These are phyloP conservation scores for Anadara kagoshimensis DNA, from an alignment of 1,140 invertebrate genomes.

Conservation along the genomic window DNA sequence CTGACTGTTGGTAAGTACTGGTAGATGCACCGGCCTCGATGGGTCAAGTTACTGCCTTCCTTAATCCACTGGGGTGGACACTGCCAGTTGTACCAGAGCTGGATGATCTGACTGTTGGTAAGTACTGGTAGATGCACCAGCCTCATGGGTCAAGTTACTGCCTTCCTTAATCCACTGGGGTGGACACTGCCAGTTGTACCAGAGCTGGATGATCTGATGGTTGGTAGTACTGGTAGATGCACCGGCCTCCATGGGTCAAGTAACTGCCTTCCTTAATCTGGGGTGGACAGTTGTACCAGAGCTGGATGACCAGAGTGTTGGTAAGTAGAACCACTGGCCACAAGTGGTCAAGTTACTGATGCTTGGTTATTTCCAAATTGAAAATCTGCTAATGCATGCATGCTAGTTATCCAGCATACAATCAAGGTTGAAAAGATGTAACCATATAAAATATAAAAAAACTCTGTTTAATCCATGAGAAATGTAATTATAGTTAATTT, in stretches of 20 bases:
- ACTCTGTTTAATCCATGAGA: background rate
- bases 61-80: slow-evolving; percentile 81
- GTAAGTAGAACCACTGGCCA: slow-evolving; percentile 63
- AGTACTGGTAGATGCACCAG: too few species aligned
- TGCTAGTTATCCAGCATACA: too few species aligned
- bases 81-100: slow-evolving; percentile 85
- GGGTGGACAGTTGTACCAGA: slow-evolving; percentile 87
- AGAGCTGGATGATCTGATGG: too few species aligned
- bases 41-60: slow-evolving; percentile 84
- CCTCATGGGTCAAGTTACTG: too few species aligned
- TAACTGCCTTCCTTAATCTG: slow-evolving; percentile 81
- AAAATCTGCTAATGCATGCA: too few species aligned
- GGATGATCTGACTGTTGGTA: slow-evolving; percentile 86
- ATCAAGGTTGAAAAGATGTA: background rate
- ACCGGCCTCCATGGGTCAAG: slow-evolving; percentile 87
- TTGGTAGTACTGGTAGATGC: slow-evolving; percentile 80
- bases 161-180: slow-evolving; percentile 77
- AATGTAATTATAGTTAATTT: background rate
- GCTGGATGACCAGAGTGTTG: slow-evolving; percentile 86
- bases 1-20: slow-evolving; percentile 73
- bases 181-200: slow-evolving; percentile 80
- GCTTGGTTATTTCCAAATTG: too few species aligned
- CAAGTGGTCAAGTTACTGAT: background rate
- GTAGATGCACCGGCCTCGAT: too few species aligned
- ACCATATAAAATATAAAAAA: background rate